Percentiles rank a stretch among this genome's conserved stretches.
phyloP scores from a whole-genome alignment of 2,113 vertebrate genomes.

The Phyllostomus hastatus region DNA sequence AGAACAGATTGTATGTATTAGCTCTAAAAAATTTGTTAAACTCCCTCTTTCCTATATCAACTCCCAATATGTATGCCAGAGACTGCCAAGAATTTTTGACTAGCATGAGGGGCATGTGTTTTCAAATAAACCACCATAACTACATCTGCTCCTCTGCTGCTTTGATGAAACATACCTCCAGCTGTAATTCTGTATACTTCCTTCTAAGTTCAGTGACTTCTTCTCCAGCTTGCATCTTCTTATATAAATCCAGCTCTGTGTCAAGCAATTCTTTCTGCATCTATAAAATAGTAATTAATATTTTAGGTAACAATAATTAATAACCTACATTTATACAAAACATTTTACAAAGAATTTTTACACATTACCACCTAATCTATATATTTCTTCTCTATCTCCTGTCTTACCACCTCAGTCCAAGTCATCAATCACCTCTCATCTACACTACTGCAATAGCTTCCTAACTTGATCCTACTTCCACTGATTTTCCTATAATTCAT shows the following conservation, averaged over 20 bases:
- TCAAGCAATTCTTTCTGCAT: slow-evolving; percentile 97
- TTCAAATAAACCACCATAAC: slow-evolving; percentile 20
- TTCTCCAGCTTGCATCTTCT: slow-evolving; percentile 96
- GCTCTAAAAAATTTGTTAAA: not conserved
- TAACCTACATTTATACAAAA: not conserved
- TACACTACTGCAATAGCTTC: not conserved
- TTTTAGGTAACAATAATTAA: slow-evolving; percentile 59
- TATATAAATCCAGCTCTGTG: slow-evolving; percentile 96
- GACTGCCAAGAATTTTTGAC: not conserved
- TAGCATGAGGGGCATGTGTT: not conserved
- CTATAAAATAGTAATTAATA: slow-evolving; percentile 79
- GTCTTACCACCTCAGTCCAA: not conserved
- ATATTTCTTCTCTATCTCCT: not conserved
- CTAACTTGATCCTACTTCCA: not conserved
- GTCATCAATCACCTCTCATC: not conserved
- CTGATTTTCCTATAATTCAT: not conserved
- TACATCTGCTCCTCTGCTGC: not conserved
- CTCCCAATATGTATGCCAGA: not conserved
- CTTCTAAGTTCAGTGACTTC: slow-evolving; percentile 94
- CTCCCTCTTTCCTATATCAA: not conserved
- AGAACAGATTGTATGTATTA: not conserved
- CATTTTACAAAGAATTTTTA: not conserved
- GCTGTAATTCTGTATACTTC: slow-evolving; percentile 94
- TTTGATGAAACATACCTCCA: slow-evolving; percentile 87
- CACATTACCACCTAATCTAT: not conserved